Conservation (phyloP, 2,113 vertebrate species). For the Struthidea cinerea region DNA sequence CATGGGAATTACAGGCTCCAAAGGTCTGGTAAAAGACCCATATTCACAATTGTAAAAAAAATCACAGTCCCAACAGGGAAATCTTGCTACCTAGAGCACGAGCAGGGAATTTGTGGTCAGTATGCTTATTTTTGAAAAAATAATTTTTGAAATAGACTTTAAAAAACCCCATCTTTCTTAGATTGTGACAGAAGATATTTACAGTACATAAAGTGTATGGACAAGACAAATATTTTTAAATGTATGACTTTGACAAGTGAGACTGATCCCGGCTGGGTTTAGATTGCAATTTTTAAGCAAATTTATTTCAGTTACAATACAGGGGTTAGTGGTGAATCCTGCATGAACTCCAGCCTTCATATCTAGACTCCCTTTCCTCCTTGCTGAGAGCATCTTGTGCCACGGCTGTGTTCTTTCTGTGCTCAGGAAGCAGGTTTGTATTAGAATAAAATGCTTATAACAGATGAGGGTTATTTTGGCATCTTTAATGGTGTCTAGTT, state of each 20-base stretch:
- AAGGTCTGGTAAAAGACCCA: not conserved
- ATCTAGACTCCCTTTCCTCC: not conserved
- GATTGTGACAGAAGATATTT: not conserved
- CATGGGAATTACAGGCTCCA: not conserved
- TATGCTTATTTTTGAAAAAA: not conserved
- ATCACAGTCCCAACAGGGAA: not conserved
- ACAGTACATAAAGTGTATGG: not conserved
- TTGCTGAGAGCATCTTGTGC: not conserved
- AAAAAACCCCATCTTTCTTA: fast-evolving
- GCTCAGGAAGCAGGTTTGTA: not conserved
- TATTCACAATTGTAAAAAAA: not conserved
- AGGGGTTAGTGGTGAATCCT: not conserved
- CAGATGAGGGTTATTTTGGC: not conserved
- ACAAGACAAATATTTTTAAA: not conserved
- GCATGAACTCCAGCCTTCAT: not conserved
- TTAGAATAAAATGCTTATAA: not conserved
- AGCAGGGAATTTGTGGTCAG: not conserved
- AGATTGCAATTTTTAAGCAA: not conserved
- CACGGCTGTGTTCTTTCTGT: not conserved
- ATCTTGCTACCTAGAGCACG: not conserved
- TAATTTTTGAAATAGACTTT: not conserved
- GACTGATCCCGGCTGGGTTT: not conserved
- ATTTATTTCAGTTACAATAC: not conserved
- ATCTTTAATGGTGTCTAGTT: not conserved
- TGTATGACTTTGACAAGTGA: not conserved